Evolutionary conservation across 2,888 invertebrate species (phyloP).

Genomic region (Agrotis clavis): DNA sequence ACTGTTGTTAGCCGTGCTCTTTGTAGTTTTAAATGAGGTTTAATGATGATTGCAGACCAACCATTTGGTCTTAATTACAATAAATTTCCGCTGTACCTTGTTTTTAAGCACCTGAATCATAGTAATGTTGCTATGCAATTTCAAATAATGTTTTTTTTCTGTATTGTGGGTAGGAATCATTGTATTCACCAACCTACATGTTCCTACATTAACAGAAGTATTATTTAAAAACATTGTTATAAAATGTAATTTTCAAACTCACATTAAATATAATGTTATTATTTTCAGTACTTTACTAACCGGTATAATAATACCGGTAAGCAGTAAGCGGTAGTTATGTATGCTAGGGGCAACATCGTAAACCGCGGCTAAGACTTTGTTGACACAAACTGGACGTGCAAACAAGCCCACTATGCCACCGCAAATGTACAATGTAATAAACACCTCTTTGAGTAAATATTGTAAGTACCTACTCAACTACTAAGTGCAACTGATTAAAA

Average conservation of each 20-base stretch:
- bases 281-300: slow-evolving; percentile 5
- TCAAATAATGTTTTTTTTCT: neutral
- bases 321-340: slow-evolving; percentile 16
- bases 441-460: slow-evolving; percentile 38
- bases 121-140: neutral
- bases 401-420: slow-evolving; percentile 56
- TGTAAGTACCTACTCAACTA: slow-evolving; percentile 13
- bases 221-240: neutral
- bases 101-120: slow-evolving; percentile 4
- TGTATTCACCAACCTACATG: neutral
- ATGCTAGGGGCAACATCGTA: slow-evolving; percentile 29
- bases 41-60: slow-evolving; percentile 65
- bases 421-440: slow-evolving; percentile 53
- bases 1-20: slow-evolving; percentile 56
- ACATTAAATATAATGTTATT: neutral
- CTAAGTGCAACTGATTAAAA: neutral
- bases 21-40: slow-evolving; percentile 68
- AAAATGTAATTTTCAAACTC: neutral
- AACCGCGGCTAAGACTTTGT: slow-evolving; percentile 57
- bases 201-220: neutral
- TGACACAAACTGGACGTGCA: slow-evolving; percentile 62
- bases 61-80: slow-evolving; percentile 48
- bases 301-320: neutral
- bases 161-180: neutral
- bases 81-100: slow-evolving; percentile 15